Evolutionary conservation across 2,888 invertebrate genomes (phyloP), one percentile per base, ranked within the genome.

Genomic region (Drosophila paracracens): DNA sequence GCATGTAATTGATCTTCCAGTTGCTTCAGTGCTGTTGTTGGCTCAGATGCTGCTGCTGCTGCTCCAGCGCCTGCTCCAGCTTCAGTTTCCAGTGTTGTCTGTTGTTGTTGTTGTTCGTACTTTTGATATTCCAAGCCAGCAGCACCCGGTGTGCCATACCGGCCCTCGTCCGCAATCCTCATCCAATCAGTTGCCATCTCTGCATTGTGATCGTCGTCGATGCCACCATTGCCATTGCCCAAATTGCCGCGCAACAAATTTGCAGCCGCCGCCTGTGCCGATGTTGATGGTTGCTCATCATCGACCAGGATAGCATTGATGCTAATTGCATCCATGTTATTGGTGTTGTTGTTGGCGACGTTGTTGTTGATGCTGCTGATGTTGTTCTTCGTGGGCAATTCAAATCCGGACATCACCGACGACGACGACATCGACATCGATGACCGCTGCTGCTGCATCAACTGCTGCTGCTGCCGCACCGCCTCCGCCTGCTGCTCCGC

Each of bases 61-160:
- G 59, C 79, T 73, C 59, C 46, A 74, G 51, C 70, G 33, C 71
- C 64, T 63, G 67, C 76, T 53, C 66, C 72, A 65, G 70, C 84
- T 72, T 87, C 84, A 31, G 69, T 48, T 74, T 92, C 88, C 69
- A 80, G 82, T 66, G 73, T 35, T 56, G 57, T 46, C 27, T 46
- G 18, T 40, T 57, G 57, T 29, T 89, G 86, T 79, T 91, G 87
- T 76, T 90, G 83, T 81, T 92, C 91, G 88, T 90, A 89, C 83
- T 91, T 92, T 79, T 93, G 93, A 92, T 91, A 92, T 87, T 92
- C 91, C 88, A 91, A 91, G 88, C 93, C 94, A 93, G 93, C 94
- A 93, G 95, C 95, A 95, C 94, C 95, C 95, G 95, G 95, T 94
- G 94, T 94, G 94, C 94, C 94, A 92, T 92, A 93, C 94, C 93